Evolutionary conservation across 2,888 invertebrate species (phyloP).

Genomic region (Machimus atricapillus): DNA sequence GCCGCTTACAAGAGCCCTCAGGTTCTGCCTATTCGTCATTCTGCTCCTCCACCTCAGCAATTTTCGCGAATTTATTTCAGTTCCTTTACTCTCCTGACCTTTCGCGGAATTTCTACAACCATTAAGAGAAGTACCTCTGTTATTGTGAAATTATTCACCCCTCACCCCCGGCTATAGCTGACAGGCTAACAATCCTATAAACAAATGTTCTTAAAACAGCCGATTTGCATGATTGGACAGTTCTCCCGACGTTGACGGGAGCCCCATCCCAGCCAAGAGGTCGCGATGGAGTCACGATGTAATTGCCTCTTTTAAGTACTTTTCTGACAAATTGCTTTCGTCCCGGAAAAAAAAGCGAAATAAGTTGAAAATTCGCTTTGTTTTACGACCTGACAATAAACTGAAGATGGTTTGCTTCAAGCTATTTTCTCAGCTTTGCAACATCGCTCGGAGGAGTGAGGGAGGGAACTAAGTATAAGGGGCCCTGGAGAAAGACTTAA

Average conservation of each 20-base stretch:
- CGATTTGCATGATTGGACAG: slow-evolving; percentile 21
- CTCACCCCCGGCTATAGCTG: not conserved
- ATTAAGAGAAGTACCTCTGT: not conserved
- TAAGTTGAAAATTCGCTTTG: not conserved
- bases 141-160: slow-evolving; percentile 15
- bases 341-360: not conserved
- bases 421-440: not conserved
- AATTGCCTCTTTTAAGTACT: slow-evolving; percentile 22
- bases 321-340: slow-evolving; percentile 19
- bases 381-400: slow-evolving; percentile 6
- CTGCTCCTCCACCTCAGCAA: not conserved
- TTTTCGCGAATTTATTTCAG: not conserved
- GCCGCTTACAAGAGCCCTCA: not conserved
- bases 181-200: slow-evolving; percentile 6
- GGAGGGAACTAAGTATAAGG: too few relatives aligned
- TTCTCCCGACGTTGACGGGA: not conserved
- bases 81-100: not conserved
- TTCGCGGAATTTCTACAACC: not conserved
- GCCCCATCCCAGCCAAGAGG: not conserved
- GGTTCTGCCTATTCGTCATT: slow-evolving; percentile 10
- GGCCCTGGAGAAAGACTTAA: too few relatives aligned
- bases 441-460: not conserved
- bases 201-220: slow-evolving; percentile 7
- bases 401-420: not conserved
- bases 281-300: not conserved